phyloP scores from a whole-genome alignment of 2,888 invertebrate genomes.

The Perizoma flavofasciatum region DNA sequence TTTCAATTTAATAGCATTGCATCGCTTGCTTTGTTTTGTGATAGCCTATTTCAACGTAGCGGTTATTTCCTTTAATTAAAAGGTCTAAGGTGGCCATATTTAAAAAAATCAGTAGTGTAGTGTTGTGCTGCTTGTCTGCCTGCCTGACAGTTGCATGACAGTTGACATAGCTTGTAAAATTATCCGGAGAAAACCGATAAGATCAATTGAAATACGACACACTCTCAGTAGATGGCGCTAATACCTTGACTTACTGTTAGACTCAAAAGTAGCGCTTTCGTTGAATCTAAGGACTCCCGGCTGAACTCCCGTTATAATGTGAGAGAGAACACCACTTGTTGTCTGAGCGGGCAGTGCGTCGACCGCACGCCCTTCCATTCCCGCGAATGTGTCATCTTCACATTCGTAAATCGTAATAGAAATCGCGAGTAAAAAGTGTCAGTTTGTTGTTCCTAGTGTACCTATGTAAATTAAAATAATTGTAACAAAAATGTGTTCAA shows the following conservation, averaged over 20 bases:
- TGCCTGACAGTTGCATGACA: too few species aligned
- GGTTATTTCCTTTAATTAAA: too few species aligned
- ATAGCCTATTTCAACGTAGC: too few species aligned
- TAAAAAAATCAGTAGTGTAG: too few species aligned
- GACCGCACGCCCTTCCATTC: conserved; percentile 78
- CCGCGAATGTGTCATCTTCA: conserved; percentile 79
- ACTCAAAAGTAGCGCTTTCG: conserved; percentile 56
- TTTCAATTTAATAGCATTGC: too few species aligned
- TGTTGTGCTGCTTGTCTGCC: too few species aligned
- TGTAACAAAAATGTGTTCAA: conserved; percentile 62
- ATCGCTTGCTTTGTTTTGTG: too few species aligned
- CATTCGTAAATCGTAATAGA: conserved; percentile 56
- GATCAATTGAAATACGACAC: neutral
- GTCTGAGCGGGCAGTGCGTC: conserved; percentile 81
- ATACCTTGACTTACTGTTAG: conserved; percentile 2
- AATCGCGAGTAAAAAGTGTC: conserved; percentile 71
- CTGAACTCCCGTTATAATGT: conserved; percentile 81
- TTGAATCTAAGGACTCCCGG: conserved; percentile 69
- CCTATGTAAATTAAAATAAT: conserved; percentile 48
- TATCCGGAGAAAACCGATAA: conserved; percentile 41
- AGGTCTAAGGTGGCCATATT: too few species aligned
- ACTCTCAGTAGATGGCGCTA: conserved; percentile 62
- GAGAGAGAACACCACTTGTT: conserved; percentile 67
- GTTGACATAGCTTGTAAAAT: conserved; percentile 18
- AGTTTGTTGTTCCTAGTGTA: conserved; percentile 46